These are phyloP conservation scores for Paramormyrops hopkinsi DNA, from an alignment of 2,797 vertebrate species.

Conservation along the genomic window DNA sequence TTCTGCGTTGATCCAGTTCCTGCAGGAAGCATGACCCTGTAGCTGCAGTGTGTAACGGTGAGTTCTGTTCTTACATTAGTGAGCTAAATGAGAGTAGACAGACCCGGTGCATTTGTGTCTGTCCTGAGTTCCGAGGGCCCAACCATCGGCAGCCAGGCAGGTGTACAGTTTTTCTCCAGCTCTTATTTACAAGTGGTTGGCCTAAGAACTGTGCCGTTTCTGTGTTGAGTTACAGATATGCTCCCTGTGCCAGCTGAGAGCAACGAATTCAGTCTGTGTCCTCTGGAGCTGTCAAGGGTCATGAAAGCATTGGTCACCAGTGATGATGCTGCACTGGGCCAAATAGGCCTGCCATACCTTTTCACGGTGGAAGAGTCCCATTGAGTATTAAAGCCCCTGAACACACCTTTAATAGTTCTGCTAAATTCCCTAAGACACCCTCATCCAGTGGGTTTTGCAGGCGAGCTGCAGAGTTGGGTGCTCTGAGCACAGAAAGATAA, in stretches of 20 bases:
- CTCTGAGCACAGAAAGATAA: slow-evolving; percentile 19
- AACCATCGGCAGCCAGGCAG: neutral
- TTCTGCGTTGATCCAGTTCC: neutral
- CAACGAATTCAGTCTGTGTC: slow-evolving; percentile 37
- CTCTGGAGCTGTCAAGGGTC: slow-evolving; percentile 36
- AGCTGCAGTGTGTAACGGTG: neutral
- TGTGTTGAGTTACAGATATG: slow-evolving; percentile 21
- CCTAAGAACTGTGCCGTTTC: neutral
- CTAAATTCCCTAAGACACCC: neutral
- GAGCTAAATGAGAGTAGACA: neutral
- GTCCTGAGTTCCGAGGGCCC: neutral
- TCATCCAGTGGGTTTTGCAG: neutral
- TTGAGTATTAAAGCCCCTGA: slow-evolving; percentile 22
- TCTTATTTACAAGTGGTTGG: neutral
- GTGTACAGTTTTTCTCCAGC: neutral
- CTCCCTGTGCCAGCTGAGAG: slow-evolving; percentile 37
- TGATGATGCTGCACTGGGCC: slow-evolving; percentile 19
- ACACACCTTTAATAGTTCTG: slow-evolving; percentile 5
- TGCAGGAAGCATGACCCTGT: neutral
- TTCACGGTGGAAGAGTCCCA: slow-evolving; percentile 13
- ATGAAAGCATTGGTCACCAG: slow-evolving; percentile 17
- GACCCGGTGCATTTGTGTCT: neutral
- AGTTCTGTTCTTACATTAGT: neutral
- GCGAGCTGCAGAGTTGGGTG: slow-evolving; percentile 11
- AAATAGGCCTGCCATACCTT: slow-evolving; percentile 40